These are phyloP conservation scores for Turnix velox DNA, from an alignment of 2,113 vertebrate species.

Conservation along the genomic window DNA sequence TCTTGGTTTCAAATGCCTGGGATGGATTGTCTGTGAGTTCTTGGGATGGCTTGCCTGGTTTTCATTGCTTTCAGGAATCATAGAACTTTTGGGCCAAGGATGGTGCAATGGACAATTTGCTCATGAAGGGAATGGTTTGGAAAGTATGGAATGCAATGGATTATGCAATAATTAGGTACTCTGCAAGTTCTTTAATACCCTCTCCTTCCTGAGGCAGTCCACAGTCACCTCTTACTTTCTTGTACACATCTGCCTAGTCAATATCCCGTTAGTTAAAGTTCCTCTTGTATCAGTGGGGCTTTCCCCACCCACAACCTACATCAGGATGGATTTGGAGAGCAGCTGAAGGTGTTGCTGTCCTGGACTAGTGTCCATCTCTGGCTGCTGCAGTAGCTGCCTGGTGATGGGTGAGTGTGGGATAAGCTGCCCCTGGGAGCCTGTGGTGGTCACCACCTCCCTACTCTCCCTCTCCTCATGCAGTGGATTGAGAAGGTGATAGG, in stretches of 20 bases:
- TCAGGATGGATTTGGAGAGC: background rate
- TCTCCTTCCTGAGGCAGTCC: background rate
- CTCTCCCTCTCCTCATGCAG: slow-evolving; percentile 55
- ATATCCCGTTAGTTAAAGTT: background rate
- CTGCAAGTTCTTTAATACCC: background rate
- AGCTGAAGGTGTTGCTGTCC: background rate
- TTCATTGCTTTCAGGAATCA: background rate
- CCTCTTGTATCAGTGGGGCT: background rate
- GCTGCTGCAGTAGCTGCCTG: background rate
- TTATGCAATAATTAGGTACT: background rate
- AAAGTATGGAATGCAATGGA: background rate
- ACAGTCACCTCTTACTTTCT: background rate
- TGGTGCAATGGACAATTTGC: background rate
- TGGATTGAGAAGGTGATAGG: slow-evolving; percentile 94
- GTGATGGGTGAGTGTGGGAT: background rate
- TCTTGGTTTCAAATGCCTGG: background rate
- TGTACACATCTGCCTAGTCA: background rate
- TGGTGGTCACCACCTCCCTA: background rate
- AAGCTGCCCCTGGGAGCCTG: too few species aligned
- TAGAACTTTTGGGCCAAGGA: background rate
- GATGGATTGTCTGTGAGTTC: background rate
- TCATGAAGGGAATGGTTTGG: background rate
- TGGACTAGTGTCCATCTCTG: background rate
- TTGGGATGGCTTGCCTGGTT: background rate
- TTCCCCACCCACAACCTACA: background rate